phyloP scores from a whole-genome alignment of 1,140 invertebrate species.

The Mercenaria mercenaria region DNA sequence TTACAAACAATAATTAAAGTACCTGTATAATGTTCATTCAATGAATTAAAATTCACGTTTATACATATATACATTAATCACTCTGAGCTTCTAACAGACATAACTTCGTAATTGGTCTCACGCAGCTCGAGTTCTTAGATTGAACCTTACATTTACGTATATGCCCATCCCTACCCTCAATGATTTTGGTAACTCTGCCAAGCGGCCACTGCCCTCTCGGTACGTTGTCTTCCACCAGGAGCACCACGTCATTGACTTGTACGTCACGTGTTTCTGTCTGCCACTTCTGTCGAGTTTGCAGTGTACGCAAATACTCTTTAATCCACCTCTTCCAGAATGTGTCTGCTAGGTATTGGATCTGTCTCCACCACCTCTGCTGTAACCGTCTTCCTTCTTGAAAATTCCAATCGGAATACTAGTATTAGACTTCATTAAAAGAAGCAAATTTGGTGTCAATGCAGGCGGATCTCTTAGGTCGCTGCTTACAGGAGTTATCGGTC shows the following conservation, averaged over 20 bases:
- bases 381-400: conserved; percentile 52
- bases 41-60: too few relatives aligned
- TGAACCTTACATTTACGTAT: neutral
- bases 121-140: neutral
- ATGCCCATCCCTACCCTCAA: neutral
- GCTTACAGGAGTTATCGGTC: conserved; percentile 40
- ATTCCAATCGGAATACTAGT: conserved; percentile 30
- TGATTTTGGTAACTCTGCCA: neutral
- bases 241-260: neutral
- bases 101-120: neutral
- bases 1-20: too few relatives aligned
- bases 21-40: too few relatives aligned
- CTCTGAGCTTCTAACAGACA: neutral
- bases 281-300: neutral
- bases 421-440: conserved; percentile 46
- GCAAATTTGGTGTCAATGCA: neutral
- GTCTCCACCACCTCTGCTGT: conserved; percentile 59
- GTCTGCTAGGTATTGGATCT: conserved; percentile 58
- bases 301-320: neutral
- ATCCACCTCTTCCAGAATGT: conserved; percentile 33
- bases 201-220: conserved; percentile 55
- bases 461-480: neutral
- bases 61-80: too few relatives aligned
- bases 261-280: neutral
- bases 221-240: neutral